These are phyloP conservation scores for Melanocharis versteri DNA, from an alignment of 2,113 vertebrate genomes.

Conservation along the genomic window DNA sequence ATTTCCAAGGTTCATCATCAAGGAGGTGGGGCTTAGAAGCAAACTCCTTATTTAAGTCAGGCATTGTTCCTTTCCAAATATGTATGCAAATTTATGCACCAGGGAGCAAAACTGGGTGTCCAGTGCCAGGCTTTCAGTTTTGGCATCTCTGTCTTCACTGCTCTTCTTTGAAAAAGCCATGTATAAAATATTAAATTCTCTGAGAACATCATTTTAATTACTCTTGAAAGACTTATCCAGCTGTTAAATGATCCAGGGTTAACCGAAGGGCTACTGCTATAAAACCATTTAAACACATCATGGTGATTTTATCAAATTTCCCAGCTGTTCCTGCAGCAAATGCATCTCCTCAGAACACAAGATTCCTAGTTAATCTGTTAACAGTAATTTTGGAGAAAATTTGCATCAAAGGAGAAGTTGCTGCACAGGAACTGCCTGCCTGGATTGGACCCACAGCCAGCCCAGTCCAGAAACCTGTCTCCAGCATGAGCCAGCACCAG, in stretches of 20 bases:
- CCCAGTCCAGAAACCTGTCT: background rate
- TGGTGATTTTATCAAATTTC: constrained; percentile 58
- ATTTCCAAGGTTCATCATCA: background rate
- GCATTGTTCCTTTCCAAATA: constrained; percentile 27
- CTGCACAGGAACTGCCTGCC: background rate
- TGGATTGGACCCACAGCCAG: background rate
- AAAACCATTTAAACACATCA: constrained; percentile 21
- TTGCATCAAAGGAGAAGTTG: constrained; percentile 1
- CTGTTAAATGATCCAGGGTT: constrained; percentile 43
- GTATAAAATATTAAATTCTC: constrained; percentile 41
- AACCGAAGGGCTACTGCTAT: background rate
- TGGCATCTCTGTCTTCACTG: constrained; percentile 22
- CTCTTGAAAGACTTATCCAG: constrained; percentile 38
- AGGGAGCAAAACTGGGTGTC: background rate
- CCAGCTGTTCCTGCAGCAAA: constrained; percentile 50
- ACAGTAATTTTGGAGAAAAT: constrained; percentile 13
- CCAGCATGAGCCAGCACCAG: constrained; percentile 32
- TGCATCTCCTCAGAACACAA: constrained; percentile 32
- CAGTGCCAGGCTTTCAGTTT: constrained; percentile 30
- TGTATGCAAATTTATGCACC: constrained; percentile 32
- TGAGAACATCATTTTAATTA: constrained; percentile 34
- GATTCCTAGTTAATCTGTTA: constrained; percentile 35
- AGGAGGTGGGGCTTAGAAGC: background rate
- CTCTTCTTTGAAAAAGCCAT: background rate
- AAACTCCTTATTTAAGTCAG: constrained; percentile 22